A percentile compares a stretch with the other conserved stretches of the same genome.
These are phyloP conservation scores for Prunella strophiata DNA, from an alignment of 2,797 vertebrate species.

Conservation along the genomic window DNA sequence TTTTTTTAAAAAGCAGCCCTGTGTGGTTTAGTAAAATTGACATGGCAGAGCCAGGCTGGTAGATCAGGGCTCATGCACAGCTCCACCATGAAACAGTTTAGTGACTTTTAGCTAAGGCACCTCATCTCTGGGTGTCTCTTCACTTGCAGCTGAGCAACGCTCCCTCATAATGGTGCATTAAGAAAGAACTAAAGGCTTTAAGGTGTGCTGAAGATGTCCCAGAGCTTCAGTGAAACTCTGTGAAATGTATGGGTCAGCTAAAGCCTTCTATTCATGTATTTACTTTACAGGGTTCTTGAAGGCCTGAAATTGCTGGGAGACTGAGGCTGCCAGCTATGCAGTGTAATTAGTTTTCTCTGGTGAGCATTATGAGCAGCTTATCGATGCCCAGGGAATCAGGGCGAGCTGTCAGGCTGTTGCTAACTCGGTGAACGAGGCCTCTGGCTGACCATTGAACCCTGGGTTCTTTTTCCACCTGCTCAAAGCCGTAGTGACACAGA, in stretches of 20 bases:
- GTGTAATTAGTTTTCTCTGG: not conserved
- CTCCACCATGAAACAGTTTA: not conserved
- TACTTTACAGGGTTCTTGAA: not conserved
- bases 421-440: not conserved
- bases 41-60: not conserved
- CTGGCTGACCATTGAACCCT: not conserved
- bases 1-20: not conserved
- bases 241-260: no score
- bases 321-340: not conserved
- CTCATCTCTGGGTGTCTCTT: not conserved
- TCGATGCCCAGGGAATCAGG: not conserved
- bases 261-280: not conserved
- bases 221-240: not conserved
- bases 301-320: not conserved
- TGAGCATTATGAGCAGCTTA: not conserved
- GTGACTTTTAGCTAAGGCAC: not conserved
- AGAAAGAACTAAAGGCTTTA: not conserved
- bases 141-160: accelerated
- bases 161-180: not conserved
- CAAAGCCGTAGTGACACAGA: not conserved
- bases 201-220: not conserved
- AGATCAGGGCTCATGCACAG: not conserved
- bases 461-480: not conserved
- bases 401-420: not conserved
- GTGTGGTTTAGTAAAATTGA: not conserved